These are phyloP conservation scores for Marmota flaviventris DNA, from an alignment of 2,113 vertebrate genomes.

Conservation along the genomic window DNA sequence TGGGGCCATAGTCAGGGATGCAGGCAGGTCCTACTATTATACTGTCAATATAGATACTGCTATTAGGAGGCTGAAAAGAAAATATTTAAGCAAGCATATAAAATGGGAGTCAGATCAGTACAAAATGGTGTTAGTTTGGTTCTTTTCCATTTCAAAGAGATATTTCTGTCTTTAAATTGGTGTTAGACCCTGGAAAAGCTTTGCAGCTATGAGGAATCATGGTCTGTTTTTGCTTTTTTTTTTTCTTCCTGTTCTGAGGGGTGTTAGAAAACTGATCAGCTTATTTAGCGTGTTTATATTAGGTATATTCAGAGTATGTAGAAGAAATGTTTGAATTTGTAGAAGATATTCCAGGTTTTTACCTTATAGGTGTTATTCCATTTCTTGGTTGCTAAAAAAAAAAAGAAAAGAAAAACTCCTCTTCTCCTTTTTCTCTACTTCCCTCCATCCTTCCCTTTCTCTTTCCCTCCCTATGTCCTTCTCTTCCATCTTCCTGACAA, in stretches of 20 bases:
- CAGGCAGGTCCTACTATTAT: too few species aligned
- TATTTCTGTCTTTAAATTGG: not conserved
- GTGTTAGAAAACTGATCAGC: not conserved
- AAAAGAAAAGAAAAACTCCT: not conserved
- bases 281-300: constrained; percentile 1
- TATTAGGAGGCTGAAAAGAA: too few species aligned
- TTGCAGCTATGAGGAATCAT: not conserved
- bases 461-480: not conserved
- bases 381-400: not conserved
- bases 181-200: not conserved
- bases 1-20: too few species aligned
- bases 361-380: not conserved
- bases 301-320: not conserved
- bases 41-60: too few species aligned
- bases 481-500: not conserved
- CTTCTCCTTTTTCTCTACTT: not conserved
- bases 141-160: too few species aligned
- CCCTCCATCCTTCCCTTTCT: too few species aligned
- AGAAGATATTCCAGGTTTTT: not conserved
- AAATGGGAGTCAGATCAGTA: too few species aligned
- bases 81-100: too few species aligned
- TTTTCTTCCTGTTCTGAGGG: too few species aligned
- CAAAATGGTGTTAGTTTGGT: too few species aligned
- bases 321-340: not conserved
- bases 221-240: not conserved